Conservation (phyloP, 2,888 invertebrate species). For the Omphaloscelis lunosa region DNA sequence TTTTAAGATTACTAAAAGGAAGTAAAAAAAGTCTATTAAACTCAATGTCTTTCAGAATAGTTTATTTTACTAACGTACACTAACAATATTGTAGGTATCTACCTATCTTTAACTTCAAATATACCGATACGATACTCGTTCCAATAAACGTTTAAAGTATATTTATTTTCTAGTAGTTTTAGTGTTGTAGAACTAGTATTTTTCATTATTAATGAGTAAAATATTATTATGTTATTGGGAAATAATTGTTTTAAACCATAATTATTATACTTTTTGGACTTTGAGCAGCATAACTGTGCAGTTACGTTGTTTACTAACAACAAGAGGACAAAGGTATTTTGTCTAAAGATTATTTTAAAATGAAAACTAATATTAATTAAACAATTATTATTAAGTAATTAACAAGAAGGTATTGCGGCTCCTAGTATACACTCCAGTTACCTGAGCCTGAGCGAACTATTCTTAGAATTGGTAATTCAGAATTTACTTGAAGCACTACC, state of each 20-base stretch:
- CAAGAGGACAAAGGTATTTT: neutral
- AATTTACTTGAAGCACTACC: constrained; percentile 2
- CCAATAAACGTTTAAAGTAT: neutral
- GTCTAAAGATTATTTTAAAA: neutral
- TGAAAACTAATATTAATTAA: neutral
- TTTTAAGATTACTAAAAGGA: too few species aligned
- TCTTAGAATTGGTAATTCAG: neutral
- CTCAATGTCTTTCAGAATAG: too few species aligned
- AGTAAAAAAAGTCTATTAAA: too few species aligned
- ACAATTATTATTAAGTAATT: neutral
- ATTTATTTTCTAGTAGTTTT: neutral
- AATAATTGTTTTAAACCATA: neutral
- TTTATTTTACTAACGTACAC: neutral
- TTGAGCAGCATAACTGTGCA: neutral
- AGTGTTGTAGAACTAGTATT: neutral
- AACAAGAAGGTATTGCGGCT: neutral
- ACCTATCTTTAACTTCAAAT: neutral
- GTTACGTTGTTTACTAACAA: neutral
- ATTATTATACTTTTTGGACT: neutral
- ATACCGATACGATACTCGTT: neutral
- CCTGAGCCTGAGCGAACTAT: neutral
- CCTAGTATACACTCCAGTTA: neutral
- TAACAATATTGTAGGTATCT: neutral
- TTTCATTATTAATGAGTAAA: neutral
- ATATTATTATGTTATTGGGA: neutral